Evolutionary conservation across 2,113 vertebrate genomes (phyloP), one percentile per base, ranked within the genome.

Genomic region (Steatornis caripensis): DNA sequence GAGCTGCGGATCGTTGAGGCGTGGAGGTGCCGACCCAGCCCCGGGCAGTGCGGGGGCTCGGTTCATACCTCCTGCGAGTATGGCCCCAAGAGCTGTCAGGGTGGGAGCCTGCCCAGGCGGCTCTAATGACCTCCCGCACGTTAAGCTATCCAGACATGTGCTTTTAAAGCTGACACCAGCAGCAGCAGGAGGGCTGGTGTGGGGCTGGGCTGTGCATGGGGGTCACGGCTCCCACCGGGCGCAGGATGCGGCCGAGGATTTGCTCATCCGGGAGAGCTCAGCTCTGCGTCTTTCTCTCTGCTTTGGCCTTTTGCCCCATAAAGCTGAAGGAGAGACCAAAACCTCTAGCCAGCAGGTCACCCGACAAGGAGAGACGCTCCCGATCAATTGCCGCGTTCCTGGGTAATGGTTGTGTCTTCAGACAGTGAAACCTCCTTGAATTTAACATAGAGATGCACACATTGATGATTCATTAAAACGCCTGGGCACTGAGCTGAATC

Each of bases 111-210:
- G 36, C 43, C 77, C 43, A 29, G 78, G 29, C 0, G 2, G 34
- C 45, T 61, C n/a, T 45, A 23, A 22, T 4, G 18, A 15, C 7
- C 39, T 66, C 64, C 55, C 11, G 24, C 62, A 3, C 1, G 1
- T 36, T 26, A 22, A 7, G 8, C 37, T 11, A 1, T 3, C 68
- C 6, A 1, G 20, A 7, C 3, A 1, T 0, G n/a, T 10, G 71
- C 15, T 86, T 57, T 36, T 12, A 9, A 30, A 65, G 68, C 21
- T n/a, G 81, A 9, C 23, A 37, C 4, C 57, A 55, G 39, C 43
- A 29, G 69, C 41, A 20, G 46, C 1, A 24, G 43, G 57, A 85
- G 48, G 36, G 61, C 68, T 64, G 90, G 11, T 11, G 61, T 15
- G 84, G 71, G 61, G 8, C 37, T 0, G 6, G 39, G 62, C 61